These are phyloP conservation scores for Oryzias dopingdopingensis DNA, from an alignment of 2,797 vertebrate species.

Conservation along the genomic window DNA sequence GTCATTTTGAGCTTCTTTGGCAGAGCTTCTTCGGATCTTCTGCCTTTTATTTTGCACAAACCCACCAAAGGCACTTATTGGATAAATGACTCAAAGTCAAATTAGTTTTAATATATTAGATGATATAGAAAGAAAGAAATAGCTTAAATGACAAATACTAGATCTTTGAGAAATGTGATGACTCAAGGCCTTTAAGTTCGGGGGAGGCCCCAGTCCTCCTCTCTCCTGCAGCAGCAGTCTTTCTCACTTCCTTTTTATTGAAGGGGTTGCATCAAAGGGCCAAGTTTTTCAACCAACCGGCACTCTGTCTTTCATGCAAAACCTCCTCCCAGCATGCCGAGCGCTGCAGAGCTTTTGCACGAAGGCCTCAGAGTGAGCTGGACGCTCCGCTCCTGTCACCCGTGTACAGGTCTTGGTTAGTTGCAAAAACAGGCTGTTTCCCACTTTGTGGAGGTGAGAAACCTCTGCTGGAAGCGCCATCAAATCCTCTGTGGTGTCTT, in stretches of 20 bases:
- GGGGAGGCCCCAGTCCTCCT: slow-evolving; percentile 57
- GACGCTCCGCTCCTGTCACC: slow-evolving; percentile 41
- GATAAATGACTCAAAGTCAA: slow-evolving; percentile 20
- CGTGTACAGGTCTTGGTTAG: slow-evolving; percentile 69
- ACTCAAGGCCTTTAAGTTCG: slow-evolving; percentile 29
- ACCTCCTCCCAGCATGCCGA: slow-evolving; percentile 38
- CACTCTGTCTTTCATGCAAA: slow-evolving; percentile 73
- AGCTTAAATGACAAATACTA: slow-evolving; percentile 10
- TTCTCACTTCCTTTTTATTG: slow-evolving; percentile 76
- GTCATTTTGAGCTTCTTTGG: slow-evolving; percentile 24
- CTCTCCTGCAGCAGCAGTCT: slow-evolving; percentile 60
- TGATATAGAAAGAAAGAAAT: slow-evolving; percentile 11
- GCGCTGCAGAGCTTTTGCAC: slow-evolving; percentile 64
- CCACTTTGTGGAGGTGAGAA: slow-evolving; percentile 81
- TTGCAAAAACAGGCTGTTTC: slow-evolving; percentile 83
- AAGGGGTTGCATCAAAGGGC: slow-evolving; percentile 84
- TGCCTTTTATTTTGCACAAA: slow-evolving; percentile 46
- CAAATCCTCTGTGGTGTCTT: slow-evolving; percentile 36
- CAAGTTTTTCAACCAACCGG: slow-evolving; percentile 80
- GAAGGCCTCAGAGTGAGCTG: slow-evolving; percentile 63
- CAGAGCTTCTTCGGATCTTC: slow-evolving; percentile 27
- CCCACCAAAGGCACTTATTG: slow-evolving; percentile 37
- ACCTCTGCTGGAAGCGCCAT: slow-evolving; percentile 55
- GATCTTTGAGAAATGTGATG: slow-evolving; percentile 18
- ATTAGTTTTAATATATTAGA: slow-evolving; percentile 18